These are phyloP conservation scores for Rhopilema esculentum DNA, from an alignment of 30 jellyfish, hydroid and myxozoan genomes.

Conservation along the genomic window DNA sequence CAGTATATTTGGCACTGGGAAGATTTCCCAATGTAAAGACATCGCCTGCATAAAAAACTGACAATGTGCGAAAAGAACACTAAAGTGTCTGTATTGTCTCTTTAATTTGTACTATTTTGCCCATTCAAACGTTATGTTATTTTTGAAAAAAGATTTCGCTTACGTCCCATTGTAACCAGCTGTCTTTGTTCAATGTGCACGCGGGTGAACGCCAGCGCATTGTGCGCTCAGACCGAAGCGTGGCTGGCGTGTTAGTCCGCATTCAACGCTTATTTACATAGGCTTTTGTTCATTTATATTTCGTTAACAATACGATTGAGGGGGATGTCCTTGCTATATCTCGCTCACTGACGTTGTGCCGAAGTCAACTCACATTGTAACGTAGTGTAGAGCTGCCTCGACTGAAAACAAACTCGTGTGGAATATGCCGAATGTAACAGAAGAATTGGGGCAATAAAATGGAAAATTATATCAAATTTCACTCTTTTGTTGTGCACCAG, in stretches of 20 bases:
- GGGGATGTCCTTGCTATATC: conserved; percentile 65
- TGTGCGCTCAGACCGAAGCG: conserved; percentile 73
- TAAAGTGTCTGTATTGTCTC: not conserved
- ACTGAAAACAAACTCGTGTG: conserved; percentile 30
- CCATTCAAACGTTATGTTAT: not conserved
- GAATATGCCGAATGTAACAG: not conserved
- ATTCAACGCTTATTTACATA: conserved; percentile 31
- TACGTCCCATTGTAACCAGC: conserved; percentile 23
- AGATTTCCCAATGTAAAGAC: not conserved
- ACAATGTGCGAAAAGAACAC: not conserved
- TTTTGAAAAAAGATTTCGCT: not conserved
- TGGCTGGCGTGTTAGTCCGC: conserved; percentile 59
- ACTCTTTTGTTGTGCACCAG: conserved; percentile 29
- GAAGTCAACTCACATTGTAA: conserved; percentile 31
- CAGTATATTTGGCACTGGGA: not conserved
- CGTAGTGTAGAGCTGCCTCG: conserved; percentile 12
- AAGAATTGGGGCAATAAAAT: not conserved
- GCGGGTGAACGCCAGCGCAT: conserved; percentile 47
- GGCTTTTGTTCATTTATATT: conserved; percentile 47
- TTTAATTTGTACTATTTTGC: not conserved
- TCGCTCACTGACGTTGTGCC: conserved; percentile 56
- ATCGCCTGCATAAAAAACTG: not conserved
- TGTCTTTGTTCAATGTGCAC: conserved; percentile 43
- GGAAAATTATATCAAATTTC: conserved; percentile 26
- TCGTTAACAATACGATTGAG: conserved; percentile 55